Percentiles rank a stretch among this genome's conserved stretches.
Evolutionary conservation across 2,113 vertebrate species (phyloP).

Genomic region (Amphilophus citrinellus): DNA sequence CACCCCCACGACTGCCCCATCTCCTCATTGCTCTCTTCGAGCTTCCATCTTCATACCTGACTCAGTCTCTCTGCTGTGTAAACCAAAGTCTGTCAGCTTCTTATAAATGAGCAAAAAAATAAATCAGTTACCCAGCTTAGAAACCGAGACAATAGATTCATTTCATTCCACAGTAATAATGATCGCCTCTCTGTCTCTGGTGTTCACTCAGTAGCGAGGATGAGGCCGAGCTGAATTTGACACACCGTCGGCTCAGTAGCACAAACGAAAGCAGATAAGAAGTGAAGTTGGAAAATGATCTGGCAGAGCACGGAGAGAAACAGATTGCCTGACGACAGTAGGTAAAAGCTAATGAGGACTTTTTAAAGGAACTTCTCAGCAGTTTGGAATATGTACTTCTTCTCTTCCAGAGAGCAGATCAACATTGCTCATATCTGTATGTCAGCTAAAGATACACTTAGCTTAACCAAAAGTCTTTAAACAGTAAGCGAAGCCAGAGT

Average conservation of each 20-base stretch:
- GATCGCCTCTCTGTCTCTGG: not conserved
- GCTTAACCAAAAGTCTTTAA: not conserved
- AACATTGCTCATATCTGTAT: not conserved
- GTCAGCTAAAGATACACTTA: not conserved
- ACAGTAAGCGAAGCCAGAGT: not conserved
- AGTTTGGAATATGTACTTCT: not conserved
- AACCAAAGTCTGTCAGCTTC: conserved; percentile 33
- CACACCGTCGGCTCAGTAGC: conserved; percentile 15
- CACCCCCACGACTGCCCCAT: not conserved
- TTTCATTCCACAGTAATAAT: conserved; percentile 19
- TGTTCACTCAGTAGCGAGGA: conserved; percentile 13
- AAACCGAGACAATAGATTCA: conserved; percentile 9
- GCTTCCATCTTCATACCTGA: conserved; percentile 23
- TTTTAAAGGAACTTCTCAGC: conserved; percentile 2
- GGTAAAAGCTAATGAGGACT: conserved; percentile 23
- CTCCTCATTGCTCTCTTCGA: conserved; percentile 28
- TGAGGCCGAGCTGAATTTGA: conserved; percentile 15
- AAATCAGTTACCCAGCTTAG: conserved; percentile 23
- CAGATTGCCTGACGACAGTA: not conserved
- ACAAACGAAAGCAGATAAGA: conserved; percentile 35
- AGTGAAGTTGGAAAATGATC: conserved; percentile 10
- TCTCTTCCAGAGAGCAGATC: not conserved
- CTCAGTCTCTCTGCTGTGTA: not conserved
- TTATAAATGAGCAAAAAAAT: conserved; percentile 32
- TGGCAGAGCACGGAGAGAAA: not conserved